Percentiles rank a stretch among this genome's conserved stretches.
phyloP scores from a whole-genome alignment of 64 coral and sea anemone genomes.

The Montipora cactus region DNA sequence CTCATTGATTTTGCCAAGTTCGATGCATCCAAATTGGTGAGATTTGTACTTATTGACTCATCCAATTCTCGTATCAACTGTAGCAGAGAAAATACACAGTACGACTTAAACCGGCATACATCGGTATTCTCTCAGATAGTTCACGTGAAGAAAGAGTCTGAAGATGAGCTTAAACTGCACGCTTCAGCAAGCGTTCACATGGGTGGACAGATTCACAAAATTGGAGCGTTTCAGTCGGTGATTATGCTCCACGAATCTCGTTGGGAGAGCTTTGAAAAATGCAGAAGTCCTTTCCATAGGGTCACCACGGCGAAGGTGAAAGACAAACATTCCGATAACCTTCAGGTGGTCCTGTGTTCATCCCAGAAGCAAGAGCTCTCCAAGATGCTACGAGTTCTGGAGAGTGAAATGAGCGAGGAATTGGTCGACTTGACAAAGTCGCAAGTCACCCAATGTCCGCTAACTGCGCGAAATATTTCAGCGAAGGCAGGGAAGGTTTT shows the following conservation, averaged over 20 bases:
- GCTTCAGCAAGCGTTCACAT: neutral
- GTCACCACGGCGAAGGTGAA: neutral
- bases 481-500: neutral
- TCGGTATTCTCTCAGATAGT: neutral
- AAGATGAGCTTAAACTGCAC: neutral
- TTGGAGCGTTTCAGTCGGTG: neutral
- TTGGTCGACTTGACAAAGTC: neutral
- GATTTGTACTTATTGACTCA: slow-evolving; percentile 15
- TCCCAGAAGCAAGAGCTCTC: neutral
- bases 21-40: neutral
- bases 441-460: neutral
- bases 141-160: neutral
- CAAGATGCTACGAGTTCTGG: neutral
- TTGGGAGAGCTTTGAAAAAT: neutral
- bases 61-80: neutral
- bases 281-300: neutral
- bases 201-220: neutral
- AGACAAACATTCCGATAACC: neutral
- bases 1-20: too few relatives aligned
- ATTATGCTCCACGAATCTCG: neutral
- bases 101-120: neutral
- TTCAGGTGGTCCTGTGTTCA: slow-evolving; percentile 4
- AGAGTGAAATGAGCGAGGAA: neutral
- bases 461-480: neutral
- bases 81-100: neutral